phyloP scores from a whole-genome alignment of 2,113 vertebrate species.

The Calyptomena viridis region DNA sequence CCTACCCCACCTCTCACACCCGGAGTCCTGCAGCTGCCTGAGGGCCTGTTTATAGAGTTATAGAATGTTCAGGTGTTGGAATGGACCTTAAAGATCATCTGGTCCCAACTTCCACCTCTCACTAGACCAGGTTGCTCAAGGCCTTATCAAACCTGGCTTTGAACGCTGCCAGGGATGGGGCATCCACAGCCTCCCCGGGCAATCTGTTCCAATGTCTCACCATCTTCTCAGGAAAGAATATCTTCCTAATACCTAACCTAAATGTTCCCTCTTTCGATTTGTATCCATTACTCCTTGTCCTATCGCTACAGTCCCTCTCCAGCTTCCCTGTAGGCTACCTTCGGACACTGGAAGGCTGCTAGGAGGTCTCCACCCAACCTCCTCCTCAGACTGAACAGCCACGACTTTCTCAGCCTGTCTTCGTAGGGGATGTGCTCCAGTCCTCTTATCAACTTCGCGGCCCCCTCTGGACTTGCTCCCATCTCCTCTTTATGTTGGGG shows the following conservation, averaged over 20 bases:
- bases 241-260: neutral
- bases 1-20: rapidly evolving
- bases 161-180: neutral
- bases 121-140: neutral
- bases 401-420: neutral
- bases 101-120: neutral
- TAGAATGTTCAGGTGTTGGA: neutral
- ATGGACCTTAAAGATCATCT: neutral
- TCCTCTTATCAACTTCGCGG: neutral
- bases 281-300: neutral
- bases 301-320: neutral
- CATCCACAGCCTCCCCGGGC: neutral
- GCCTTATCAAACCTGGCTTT: neutral
- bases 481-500: neutral
- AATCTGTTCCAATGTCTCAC: neutral
- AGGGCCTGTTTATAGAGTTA: neutral
- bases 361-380: neutral
- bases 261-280: neutral
- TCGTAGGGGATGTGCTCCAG: too few species aligned
- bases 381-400: neutral
- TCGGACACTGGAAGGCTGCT: neutral
- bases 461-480: neutral
- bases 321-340: neutral
- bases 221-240: neutral
- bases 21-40: neutral